Conservation (phyloP, 2,797 vertebrate species). For the Diceros bicornis region DNA sequence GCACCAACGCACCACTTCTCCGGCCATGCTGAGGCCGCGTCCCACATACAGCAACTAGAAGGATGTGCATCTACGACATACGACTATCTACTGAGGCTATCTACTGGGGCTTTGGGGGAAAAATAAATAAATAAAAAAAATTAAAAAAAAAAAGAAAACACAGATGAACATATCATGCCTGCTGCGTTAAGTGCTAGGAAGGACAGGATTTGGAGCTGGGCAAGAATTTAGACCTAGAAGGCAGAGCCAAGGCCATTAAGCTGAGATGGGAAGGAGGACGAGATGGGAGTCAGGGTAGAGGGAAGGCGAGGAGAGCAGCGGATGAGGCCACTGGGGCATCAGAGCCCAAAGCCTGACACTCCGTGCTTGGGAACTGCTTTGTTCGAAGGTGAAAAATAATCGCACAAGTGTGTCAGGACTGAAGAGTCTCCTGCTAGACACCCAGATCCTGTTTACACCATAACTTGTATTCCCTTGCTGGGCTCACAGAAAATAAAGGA, state of each 20-base stretch:
- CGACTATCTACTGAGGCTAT: no score
- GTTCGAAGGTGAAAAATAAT: not conserved
- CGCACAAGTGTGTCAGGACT: not conserved
- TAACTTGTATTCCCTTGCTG: not conserved
- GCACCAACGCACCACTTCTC: no score
- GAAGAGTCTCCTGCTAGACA: not conserved
- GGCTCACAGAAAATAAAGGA: not conserved
- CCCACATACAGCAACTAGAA: no score
- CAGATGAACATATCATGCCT: not conserved
- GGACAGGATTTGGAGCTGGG: not conserved
- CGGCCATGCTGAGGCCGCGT: no score
- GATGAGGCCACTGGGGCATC: not conserved
- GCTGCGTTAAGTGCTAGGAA: no score
- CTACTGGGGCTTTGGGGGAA: no score
- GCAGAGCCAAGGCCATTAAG: not conserved
- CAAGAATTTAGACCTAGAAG: not conserved
- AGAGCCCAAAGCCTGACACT: not conserved
- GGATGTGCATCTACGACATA: no score
- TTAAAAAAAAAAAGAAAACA: no score
- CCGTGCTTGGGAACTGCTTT: not conserved
- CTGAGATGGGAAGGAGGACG: not conserved
- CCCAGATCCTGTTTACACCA: not conserved
- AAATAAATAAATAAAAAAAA: no score
- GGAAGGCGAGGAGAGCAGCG: not conserved
- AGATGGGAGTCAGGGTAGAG: not conserved